phyloP scores from a whole-genome alignment of 1,140 invertebrate genomes.

The Xylocopa sonorina region DNA sequence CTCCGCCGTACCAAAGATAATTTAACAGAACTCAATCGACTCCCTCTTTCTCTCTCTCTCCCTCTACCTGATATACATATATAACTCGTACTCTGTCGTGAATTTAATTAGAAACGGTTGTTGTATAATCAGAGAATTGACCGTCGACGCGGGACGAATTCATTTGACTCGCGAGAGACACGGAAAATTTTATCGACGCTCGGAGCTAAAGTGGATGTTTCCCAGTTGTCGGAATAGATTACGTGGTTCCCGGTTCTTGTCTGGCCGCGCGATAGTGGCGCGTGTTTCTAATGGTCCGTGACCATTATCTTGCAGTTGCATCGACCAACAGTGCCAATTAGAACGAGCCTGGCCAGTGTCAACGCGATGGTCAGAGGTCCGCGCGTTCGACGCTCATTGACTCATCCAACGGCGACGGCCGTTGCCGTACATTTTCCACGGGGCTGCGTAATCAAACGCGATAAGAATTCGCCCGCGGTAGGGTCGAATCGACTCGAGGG shows the following conservation, averaged over 20 bases:
- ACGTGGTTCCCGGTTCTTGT: conserved; percentile 40
- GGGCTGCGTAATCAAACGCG: conserved; percentile 51
- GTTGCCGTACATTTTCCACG: conserved; percentile 11
- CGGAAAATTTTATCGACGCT: background rate
- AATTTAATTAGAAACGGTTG: background rate
- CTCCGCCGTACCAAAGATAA: conserved; percentile 11
- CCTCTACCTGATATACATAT: too few species aligned
- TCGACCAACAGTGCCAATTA: conserved; percentile 67
- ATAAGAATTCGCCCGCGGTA: conserved; percentile 57
- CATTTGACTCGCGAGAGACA: background rate
- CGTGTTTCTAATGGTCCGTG: conserved; percentile 67
- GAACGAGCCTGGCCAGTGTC: background rate
- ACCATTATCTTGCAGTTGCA: conserved; percentile 72
- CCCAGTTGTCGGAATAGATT: conserved; percentile 6
- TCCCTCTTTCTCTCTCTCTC: background rate
- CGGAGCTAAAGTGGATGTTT: background rate
- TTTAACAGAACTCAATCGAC: conserved; percentile 10
- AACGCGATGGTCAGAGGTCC: conserved; percentile 24
- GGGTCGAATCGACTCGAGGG: conserved; percentile 26
- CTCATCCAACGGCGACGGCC: conserved; percentile 45
- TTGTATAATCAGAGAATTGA: background rate
- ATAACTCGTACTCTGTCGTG: background rate
- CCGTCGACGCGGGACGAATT: background rate
- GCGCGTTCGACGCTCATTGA: conserved; percentile 62
- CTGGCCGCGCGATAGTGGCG: conserved; percentile 56